phyloP scores from a whole-genome alignment of 2,113 vertebrate genomes.

The Cyrtonyx montezumae region DNA sequence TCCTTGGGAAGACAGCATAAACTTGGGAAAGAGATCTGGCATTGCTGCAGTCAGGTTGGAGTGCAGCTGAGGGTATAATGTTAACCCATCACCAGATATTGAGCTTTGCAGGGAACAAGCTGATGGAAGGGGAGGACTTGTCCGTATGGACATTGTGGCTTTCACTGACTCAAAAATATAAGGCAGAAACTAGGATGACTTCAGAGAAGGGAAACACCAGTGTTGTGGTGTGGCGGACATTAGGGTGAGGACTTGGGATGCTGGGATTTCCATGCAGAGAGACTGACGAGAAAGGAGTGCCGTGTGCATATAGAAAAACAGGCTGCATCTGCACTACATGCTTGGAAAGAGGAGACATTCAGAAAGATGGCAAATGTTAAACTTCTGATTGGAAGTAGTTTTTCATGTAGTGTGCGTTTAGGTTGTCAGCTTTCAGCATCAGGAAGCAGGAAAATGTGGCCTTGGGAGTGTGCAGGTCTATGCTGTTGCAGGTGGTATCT shows the following conservation, averaged over 20 bases:
- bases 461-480: background rate
- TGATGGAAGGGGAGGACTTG: background rate
- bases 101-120: background rate
- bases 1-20: background rate
- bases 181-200: background rate
- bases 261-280: background rate
- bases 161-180: background rate
- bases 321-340: background rate
- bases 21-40: background rate
- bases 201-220: background rate
- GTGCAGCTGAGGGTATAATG: background rate
- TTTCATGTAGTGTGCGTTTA: background rate
- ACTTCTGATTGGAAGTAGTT: background rate
- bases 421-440: background rate
- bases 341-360: background rate
- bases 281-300: background rate
- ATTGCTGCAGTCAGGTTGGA: background rate
- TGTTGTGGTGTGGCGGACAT: background rate
- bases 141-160: fast-evolving
- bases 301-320: background rate
- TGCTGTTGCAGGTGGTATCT: background rate
- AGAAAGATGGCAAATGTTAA: background rate
- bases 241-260: background rate
- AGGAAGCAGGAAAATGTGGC: background rate
- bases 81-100: background rate